A percentile compares a stretch with the other conserved stretches of the same genome.
Evolutionary conservation across 2,888 invertebrate species (phyloP).

Genomic region (Diogma glabrata): DNA sequence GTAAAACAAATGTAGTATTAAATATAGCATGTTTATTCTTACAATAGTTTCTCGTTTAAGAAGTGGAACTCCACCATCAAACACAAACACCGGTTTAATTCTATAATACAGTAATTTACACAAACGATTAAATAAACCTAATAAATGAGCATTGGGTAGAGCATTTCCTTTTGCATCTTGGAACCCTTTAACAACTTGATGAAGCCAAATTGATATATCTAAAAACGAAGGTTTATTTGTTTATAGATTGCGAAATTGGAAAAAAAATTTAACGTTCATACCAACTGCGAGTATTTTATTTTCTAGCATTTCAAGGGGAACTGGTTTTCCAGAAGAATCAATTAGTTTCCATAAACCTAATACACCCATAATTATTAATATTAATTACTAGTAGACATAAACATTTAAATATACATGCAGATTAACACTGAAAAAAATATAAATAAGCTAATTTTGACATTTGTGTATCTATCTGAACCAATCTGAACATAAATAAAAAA

Average conservation of each 20-base stretch:
- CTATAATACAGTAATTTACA: slow-evolving; percentile 93
- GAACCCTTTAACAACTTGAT: slow-evolving; percentile 93
- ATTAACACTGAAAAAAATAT: too few relatives aligned
- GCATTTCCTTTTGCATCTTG: slow-evolving; percentile 74
- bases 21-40: slow-evolving; percentile 25
- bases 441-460: too few relatives aligned
- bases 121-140: slow-evolving; percentile 84
- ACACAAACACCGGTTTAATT: slow-evolving; percentile 95
- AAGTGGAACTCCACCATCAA: slow-evolving; percentile 90
- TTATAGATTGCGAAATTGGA: not conserved
- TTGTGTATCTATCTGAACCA: too few relatives aligned
- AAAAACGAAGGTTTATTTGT: slow-evolving; percentile 8
- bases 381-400: too few relatives aligned
- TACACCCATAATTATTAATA: slow-evolving; percentile 79
- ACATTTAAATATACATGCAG: too few relatives aligned
- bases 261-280: slow-evolving; percentile 39
- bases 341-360: slow-evolving; percentile 93
- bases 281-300: slow-evolving; percentile 94
- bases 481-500: too few relatives aligned
- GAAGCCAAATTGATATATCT: slow-evolving; percentile 99
- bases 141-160: slow-evolving; percentile 80
- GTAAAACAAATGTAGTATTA: too few relatives aligned
- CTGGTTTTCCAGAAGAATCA: slow-evolving; percentile 82
- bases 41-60: slow-evolving; percentile 90
- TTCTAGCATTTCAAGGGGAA: slow-evolving; percentile 87